These are phyloP conservation scores for Amblyornis subalaris DNA, from an alignment of 2,113 vertebrate species.

Conservation along the genomic window DNA sequence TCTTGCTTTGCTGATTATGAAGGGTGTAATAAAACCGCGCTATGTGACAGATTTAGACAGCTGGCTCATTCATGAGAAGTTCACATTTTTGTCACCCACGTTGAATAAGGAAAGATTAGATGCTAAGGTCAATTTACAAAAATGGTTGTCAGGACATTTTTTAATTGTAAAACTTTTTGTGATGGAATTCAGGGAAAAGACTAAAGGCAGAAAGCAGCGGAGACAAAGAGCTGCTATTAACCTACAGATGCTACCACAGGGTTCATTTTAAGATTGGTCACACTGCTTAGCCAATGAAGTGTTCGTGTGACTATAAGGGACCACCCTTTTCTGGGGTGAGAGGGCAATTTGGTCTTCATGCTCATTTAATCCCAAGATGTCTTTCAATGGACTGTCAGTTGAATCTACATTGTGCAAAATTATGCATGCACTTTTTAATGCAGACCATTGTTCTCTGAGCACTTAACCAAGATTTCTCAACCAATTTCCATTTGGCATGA, in stretches of 20 bases:
- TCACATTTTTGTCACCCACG: constrained; percentile 75
- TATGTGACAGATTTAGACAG: constrained; percentile 74
- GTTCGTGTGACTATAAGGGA: constrained; percentile 70
- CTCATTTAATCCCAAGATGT: constrained; percentile 77
- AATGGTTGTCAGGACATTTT: constrained; percentile 78
- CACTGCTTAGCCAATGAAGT: constrained; percentile 77
- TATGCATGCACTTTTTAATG: constrained; percentile 83
- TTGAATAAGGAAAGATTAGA: constrained; percentile 76
- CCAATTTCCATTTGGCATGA: constrained; percentile 76
- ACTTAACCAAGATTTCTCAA: constrained; percentile 77
- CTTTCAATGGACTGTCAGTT: constrained; percentile 79
- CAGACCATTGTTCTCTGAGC: constrained; percentile 74
- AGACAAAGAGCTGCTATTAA: constrained; percentile 80
- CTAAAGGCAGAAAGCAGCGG: constrained; percentile 69
- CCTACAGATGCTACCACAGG: constrained; percentile 73
- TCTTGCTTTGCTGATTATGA: constrained; percentile 58
- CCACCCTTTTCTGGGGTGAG: constrained; percentile 79
- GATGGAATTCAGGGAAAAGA: constrained; percentile 75
- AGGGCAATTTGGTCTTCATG: constrained; percentile 82
- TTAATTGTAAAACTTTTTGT: constrained; percentile 78
- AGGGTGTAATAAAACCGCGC: constrained; percentile 67
- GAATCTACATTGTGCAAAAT: constrained; percentile 81
- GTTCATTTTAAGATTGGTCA: constrained; percentile 79
- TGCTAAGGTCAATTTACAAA: constrained; percentile 75
- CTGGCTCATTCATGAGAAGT: constrained; percentile 72